Conservation (phyloP, 1,140 invertebrate species). For the Hyposmocoma kahamanoa region DNA sequence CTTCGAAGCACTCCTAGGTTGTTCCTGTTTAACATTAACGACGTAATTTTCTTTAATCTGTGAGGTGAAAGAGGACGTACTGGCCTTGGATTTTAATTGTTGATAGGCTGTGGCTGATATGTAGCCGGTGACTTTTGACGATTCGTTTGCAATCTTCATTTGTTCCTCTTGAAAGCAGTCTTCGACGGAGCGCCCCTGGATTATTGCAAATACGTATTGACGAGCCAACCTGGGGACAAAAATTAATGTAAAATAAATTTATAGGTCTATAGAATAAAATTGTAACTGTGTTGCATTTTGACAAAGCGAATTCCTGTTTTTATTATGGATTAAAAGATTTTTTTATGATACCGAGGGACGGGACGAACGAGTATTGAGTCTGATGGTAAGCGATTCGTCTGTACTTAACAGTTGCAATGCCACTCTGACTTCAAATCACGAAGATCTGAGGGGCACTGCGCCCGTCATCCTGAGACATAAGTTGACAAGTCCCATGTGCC, state of each 20-base stretch:
- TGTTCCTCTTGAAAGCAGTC: constrained; percentile 73
- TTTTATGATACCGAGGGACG: too few relatives aligned
- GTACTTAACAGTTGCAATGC: too few relatives aligned
- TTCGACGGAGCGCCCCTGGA: constrained; percentile 75
- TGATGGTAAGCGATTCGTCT: too few relatives aligned
- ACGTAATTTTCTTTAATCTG: constrained; percentile 64
- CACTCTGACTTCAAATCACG: too few relatives aligned
- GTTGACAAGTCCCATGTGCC: too few relatives aligned
- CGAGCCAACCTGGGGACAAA: constrained; percentile 72
- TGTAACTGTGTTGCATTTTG: too few relatives aligned
- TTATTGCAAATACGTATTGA: constrained; percentile 76
- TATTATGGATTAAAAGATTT: too few relatives aligned
- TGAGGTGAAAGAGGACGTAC: constrained; percentile 31
- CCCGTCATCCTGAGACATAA: too few relatives aligned
- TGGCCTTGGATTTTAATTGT: constrained; percentile 33
- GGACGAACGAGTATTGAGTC: too few relatives aligned
- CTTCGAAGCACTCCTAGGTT: constrained; percentile 43
- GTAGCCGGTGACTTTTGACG: constrained; percentile 55
- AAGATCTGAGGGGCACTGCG: too few relatives aligned
- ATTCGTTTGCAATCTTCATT: constrained; percentile 41
- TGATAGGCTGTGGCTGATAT: constrained; percentile 57
- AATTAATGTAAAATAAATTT: constrained; percentile 13
- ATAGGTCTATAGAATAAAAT: too few relatives aligned
- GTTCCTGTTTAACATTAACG: constrained; percentile 35
- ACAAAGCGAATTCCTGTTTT: too few relatives aligned